A percentile compares a stretch with the other conserved stretches of the same genome.
These are phyloP conservation scores for Myotis pilosus DNA, from an alignment of 2,797 vertebrate species.

Conservation along the genomic window DNA sequence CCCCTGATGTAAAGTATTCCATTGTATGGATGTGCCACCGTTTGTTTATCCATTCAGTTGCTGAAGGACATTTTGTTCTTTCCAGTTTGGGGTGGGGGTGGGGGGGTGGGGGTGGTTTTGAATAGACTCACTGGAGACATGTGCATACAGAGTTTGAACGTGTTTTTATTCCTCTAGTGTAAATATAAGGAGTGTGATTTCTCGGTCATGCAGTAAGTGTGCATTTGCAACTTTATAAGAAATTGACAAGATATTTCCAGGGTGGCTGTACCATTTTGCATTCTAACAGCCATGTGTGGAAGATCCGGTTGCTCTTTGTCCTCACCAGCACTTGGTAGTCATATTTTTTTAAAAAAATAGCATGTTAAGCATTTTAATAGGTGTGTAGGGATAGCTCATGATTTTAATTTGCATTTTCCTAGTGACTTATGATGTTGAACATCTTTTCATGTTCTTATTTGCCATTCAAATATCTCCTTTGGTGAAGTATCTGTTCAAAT, in stretches of 20 bases:
- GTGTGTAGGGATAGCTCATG: background rate
- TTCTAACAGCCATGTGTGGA: background rate
- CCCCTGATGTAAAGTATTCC: too few species aligned
- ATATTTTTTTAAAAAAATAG: background rate
- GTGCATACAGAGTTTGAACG: background rate
- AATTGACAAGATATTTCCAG: background rate
- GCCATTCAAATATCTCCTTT: background rate
- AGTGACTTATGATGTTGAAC: background rate
- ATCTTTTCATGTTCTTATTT: background rate
- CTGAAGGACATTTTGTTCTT: background rate
- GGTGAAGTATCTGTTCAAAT: background rate
- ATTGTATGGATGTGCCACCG: fast-evolving
- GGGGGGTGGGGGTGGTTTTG: background rate
- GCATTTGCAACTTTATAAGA: background rate
- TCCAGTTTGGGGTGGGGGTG: background rate
- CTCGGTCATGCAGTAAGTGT: background rate
- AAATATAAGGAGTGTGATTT: background rate
- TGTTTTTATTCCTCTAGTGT: background rate
- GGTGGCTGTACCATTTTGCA: background rate
- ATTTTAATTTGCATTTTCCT: slow-evolving; percentile 26
- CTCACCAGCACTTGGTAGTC: background rate
- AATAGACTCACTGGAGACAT: background rate
- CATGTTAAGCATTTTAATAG: background rate
- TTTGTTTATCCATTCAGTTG: background rate
- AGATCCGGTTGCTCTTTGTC: background rate